Evolutionary conservation across 1,140 invertebrate species (phyloP).

Genomic region (Plectus sambesii): DNA sequence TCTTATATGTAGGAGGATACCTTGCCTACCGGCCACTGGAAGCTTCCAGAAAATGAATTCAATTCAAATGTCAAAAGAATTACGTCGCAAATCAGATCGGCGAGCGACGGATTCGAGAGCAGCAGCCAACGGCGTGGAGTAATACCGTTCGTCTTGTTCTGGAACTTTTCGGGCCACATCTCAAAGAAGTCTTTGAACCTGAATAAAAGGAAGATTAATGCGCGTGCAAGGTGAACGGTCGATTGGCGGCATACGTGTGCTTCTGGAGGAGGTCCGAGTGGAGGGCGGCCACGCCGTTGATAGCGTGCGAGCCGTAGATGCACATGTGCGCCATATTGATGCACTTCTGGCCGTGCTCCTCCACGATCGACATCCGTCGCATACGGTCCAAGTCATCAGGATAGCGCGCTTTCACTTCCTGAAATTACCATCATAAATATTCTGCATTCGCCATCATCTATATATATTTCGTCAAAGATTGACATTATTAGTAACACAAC

Average conservation of each 20-base stretch:
- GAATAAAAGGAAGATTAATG: constrained; percentile 31
- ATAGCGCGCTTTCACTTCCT: too few relatives aligned
- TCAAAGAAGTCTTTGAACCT: constrained; percentile 90
- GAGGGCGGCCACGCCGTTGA: constrained; percentile 92
- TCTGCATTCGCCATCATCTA: too few relatives aligned
- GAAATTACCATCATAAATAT: too few relatives aligned
- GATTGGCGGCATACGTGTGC: constrained; percentile 59
- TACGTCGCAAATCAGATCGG: constrained; percentile 82
- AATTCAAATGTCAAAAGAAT: neutral
- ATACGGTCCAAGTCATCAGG: constrained; percentile 74
- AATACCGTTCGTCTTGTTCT: constrained; percentile 98
- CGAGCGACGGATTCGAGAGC: constrained; percentile 83
- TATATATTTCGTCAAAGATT: too few relatives aligned
- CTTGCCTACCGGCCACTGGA: too few relatives aligned
- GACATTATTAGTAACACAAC: too few relatives aligned
- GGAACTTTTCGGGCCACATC: constrained; percentile 87
- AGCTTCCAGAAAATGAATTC: too few relatives aligned
- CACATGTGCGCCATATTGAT: constrained; percentile 96
- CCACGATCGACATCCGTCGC: constrained; percentile 82
- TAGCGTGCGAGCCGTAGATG: constrained; percentile 88
- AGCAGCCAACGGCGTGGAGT: constrained; percentile 91
- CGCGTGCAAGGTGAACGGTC: constrained; percentile 33
- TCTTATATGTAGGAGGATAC: too few relatives aligned
- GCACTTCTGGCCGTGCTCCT: constrained; percentile 81
- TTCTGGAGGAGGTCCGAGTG: constrained; percentile 92